phyloP scores from a whole-genome alignment of 2,797 vertebrate genomes.

The Psittacula derbiana region DNA sequence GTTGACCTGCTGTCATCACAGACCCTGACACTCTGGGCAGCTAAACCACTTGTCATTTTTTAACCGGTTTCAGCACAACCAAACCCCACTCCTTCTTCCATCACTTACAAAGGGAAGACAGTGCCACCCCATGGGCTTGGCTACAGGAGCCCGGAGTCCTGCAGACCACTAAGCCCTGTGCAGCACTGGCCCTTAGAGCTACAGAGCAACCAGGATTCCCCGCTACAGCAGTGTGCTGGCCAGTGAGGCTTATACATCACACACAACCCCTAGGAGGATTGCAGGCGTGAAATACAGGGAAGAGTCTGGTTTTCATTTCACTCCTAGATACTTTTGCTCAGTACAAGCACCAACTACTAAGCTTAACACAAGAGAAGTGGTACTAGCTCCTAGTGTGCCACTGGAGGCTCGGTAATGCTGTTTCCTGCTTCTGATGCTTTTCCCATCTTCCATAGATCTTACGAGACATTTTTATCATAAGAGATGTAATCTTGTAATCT shows the following conservation, averaged over 20 bases:
- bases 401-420: background rate
- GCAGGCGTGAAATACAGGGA: background rate
- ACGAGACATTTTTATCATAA: background rate
- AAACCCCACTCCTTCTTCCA: background rate
- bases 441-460: background rate
- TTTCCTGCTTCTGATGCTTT: background rate
- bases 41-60: background rate
- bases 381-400: accelerated
- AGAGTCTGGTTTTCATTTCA: background rate
- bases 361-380: accelerated
- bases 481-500: background rate
- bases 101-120: background rate
- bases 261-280: background rate
- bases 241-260: background rate
- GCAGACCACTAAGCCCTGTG: accelerated
- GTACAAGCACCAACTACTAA: background rate
- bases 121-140: background rate
- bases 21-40: background rate
- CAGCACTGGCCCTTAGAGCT: background rate
- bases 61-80: background rate
- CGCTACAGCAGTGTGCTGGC: background rate
- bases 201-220: background rate
- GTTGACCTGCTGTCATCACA: background rate
- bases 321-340: background rate
- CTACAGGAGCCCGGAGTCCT: background rate